Percentiles rank a stretch among this genome's conserved stretches.
phyloP scores from a whole-genome alignment of 2,113 vertebrate species.

The Microcebus murinus region DNA sequence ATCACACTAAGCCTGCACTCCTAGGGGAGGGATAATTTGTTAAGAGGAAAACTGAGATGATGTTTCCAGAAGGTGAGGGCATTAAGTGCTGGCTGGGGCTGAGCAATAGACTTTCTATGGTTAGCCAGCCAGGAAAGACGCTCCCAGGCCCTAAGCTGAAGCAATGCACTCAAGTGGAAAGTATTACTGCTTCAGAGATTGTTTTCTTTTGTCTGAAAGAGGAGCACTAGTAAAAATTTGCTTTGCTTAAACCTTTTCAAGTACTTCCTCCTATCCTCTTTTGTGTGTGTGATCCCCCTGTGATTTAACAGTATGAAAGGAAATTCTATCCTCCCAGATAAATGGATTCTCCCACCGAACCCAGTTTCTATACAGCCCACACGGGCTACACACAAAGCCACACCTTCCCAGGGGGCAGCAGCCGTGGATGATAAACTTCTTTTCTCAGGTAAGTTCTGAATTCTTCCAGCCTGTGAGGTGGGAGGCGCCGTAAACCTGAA shows the following conservation, averaged over 20 bases:
- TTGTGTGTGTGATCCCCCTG: too few species aligned
- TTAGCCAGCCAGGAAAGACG: too few species aligned
- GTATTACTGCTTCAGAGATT: background rate
- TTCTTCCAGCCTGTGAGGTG: background rate
- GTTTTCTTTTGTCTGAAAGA: background rate
- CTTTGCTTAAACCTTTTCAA: background rate
- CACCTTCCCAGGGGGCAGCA: background rate
- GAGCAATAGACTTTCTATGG: background rate
- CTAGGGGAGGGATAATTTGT: background rate
- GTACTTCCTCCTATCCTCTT: background rate
- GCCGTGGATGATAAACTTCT: background rate
- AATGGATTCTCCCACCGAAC: background rate
- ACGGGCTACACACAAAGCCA: background rate
- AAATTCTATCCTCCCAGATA: background rate
- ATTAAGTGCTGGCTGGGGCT: background rate
- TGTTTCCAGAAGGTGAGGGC: background rate
- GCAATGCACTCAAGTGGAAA: too few species aligned
- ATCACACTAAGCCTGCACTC: background rate
- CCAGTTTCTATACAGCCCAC: background rate
- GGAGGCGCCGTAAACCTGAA: background rate
- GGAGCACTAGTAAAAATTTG: background rate
- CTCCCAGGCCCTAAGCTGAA: background rate
- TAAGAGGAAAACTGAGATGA: background rate
- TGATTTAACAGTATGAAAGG: background rate
- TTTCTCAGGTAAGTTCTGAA: background rate